Evolutionary conservation across 2,113 vertebrate genomes (phyloP).

Genomic region (Suricata suricatta): DNA sequence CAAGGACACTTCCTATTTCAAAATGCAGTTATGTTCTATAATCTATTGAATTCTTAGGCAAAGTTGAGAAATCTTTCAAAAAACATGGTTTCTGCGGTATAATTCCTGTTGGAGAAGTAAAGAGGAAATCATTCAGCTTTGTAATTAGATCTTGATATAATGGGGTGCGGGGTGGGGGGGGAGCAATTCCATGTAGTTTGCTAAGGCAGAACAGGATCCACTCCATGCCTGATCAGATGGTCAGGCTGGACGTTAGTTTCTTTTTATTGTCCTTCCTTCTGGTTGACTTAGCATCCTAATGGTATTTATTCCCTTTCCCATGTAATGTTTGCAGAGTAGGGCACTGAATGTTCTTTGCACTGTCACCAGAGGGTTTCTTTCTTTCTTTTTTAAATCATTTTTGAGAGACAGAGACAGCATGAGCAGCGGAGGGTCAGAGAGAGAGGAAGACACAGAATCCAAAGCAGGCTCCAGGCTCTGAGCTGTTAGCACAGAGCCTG

Average conservation of each 20-base stretch:
- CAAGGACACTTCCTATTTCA: background rate
- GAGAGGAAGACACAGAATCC: no score
- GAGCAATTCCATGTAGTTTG: background rate
- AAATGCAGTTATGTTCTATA: conserved; percentile 26
- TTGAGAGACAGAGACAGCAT: no score
- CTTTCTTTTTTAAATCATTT: no score
- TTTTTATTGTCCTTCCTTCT: background rate
- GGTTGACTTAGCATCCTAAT: background rate
- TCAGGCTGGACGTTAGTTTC: background rate
- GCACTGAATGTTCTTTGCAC: background rate
- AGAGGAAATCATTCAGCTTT: conserved; percentile 36
- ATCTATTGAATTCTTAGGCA: conserved; percentile 33
- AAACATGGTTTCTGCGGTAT: conserved; percentile 15
- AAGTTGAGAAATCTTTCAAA: conserved; percentile 34
- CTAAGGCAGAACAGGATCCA: conserved; percentile 14
- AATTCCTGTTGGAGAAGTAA: conserved; percentile 36
- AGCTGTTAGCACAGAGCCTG: no score
- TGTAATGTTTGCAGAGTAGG: background rate
- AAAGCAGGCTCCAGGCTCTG: no score
- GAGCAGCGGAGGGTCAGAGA: no score
- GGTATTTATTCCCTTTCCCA: background rate
- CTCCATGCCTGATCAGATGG: background rate
- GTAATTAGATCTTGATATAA: conserved; percentile 9
- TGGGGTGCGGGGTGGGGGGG: background rate
- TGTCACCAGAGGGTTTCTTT: background rate